Evolutionary conservation across 2,797 vertebrate species (phyloP).

Genomic region (Dromococcyx pavoninus): DNA sequence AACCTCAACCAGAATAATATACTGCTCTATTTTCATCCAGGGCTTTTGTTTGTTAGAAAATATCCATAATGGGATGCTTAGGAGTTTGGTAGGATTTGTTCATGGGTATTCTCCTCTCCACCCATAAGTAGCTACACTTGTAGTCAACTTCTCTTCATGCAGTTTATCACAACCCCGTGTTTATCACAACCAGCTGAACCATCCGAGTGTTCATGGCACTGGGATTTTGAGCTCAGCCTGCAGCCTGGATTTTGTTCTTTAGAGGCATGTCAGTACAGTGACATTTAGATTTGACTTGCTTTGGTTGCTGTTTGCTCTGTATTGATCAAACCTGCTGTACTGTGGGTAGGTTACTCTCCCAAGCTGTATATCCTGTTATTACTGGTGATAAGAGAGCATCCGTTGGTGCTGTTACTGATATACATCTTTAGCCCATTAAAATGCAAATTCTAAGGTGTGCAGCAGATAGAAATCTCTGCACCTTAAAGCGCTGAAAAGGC

Average conservation of each 20-base stretch:
- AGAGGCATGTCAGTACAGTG: conserved; percentile 6
- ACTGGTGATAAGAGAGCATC: conserved; percentile 48
- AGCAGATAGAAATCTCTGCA: conserved; percentile 65
- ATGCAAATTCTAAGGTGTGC: conserved; percentile 72
- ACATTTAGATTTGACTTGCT: conserved; percentile 31
- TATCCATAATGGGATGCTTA: neutral
- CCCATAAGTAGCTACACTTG: neutral
- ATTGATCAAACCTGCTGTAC: conserved; percentile 8
- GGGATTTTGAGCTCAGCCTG: conserved; percentile 6
- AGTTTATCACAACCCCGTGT: neutral
- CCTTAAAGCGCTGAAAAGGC: conserved; percentile 37
- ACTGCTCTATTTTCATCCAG: neutral
- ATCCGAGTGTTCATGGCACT: neutral
- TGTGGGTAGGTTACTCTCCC: neutral
- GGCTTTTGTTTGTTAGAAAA: neutral
- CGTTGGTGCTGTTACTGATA: conserved; percentile 58
- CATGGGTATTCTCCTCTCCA: neutral
- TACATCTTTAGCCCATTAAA: conserved; percentile 72
- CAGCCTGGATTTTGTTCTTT: conserved; percentile 28
- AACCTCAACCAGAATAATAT: neutral
- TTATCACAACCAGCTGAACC: neutral
- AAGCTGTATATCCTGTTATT: conserved; percentile 45
- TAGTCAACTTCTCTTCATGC: neutral
- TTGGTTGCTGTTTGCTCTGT: conserved; percentile 26
- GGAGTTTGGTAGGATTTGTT: neutral